phyloP scores from a whole-genome alignment of 2,113 vertebrate genomes.

The Damaliscus lunatus region DNA sequence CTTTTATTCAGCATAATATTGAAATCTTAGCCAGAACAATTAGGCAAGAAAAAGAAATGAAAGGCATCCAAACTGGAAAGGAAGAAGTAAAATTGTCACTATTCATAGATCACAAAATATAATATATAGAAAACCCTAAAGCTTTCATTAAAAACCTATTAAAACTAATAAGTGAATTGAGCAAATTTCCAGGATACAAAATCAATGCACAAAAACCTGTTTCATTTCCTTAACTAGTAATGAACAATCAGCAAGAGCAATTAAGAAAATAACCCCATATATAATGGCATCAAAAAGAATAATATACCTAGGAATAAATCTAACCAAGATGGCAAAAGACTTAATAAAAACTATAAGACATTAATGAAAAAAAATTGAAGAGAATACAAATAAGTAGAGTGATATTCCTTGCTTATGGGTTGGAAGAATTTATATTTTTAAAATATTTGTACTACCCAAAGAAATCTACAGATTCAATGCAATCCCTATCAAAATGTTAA shows the following conservation, averaged over 20 bases:
- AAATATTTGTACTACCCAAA: background rate
- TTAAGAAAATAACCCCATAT: background rate
- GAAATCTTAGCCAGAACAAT: background rate
- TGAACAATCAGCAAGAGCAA: background rate
- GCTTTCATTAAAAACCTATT: background rate
- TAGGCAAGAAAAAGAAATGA: background rate
- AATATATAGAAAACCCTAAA: background rate
- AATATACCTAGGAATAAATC: background rate
- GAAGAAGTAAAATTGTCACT: background rate
- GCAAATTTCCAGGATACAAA: background rate
- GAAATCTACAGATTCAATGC: background rate
- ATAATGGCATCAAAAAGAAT: background rate
- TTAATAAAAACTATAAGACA: background rate
- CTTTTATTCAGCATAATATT: background rate
- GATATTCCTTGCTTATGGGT: background rate
- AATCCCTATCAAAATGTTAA: background rate
- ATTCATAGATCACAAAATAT: background rate
- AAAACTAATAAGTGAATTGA: background rate
- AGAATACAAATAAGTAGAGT: background rate
- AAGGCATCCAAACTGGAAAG: background rate
- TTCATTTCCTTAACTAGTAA: background rate
- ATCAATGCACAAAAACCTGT: background rate
- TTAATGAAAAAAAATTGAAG: too few species aligned
- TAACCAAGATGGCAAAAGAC: background rate
- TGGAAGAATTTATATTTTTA: background rate